phyloP scores from a whole-genome alignment of 2,888 invertebrate species.

The Dryococelus australis region DNA sequence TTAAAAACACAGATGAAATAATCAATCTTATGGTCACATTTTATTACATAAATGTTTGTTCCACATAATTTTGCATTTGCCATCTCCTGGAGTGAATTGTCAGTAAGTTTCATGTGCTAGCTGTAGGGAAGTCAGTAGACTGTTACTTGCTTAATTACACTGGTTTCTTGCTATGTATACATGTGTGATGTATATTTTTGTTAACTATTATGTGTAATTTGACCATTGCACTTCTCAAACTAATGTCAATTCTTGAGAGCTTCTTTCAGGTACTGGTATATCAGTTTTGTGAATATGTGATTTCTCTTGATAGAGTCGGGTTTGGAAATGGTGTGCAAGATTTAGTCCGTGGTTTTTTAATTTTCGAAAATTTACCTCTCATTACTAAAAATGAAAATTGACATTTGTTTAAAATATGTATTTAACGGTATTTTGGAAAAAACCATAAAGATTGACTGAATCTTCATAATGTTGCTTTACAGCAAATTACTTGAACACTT shows the following conservation, averaged over 20 bases:
- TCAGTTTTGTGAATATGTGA: conserved; percentile 31
- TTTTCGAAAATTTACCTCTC: not conserved
- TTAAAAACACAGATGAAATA: no score
- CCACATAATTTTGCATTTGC: not conserved
- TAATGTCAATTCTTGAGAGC: conserved; percentile 32
- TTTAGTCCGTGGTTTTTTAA: not conserved
- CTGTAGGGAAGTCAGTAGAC: conserved; percentile 27
- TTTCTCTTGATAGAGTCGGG: conserved; percentile 4
- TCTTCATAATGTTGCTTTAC: not conserved
- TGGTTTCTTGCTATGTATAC: conserved; percentile 26
- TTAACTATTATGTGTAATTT: conserved; percentile 28
- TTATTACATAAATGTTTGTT: not conserved
- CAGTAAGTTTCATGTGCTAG: conserved; percentile 6
- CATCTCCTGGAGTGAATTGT: not conserved
- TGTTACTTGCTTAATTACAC: conserved; percentile 36
- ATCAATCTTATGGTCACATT: no score
- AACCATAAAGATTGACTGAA: not conserved
- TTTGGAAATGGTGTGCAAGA: conserved; percentile 27
- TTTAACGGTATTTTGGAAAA: not conserved
- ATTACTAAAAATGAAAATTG: not conserved
- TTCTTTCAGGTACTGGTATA: conserved; percentile 32
- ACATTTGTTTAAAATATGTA: not conserved
- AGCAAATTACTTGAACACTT: not conserved
- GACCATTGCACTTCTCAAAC: conserved; percentile 36
- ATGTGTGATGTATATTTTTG: not conserved